phyloP scores from a whole-genome alignment of 2,888 invertebrate species.

The Rhingia rostrata region DNA sequence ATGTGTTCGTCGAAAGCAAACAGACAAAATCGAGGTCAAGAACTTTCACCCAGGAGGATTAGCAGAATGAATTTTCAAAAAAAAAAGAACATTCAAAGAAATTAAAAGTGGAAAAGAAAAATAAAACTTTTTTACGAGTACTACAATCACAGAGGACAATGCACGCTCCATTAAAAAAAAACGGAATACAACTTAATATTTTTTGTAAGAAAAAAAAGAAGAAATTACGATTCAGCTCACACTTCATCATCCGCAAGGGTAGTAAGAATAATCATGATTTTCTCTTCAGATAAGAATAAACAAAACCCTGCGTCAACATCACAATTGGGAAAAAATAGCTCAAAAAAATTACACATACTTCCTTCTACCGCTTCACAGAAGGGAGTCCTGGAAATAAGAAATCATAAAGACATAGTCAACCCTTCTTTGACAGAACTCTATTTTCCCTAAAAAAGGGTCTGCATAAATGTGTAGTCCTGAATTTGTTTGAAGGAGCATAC shows the following conservation, averaged over 20 bases:
- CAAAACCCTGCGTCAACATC: neutral
- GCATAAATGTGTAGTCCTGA: slow-evolving; percentile 62
- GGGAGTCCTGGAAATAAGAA: slow-evolving; percentile 23
- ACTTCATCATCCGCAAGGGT: slow-evolving; percentile 4
- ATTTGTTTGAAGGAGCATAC: slow-evolving; percentile 7
- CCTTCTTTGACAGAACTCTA: slow-evolving; percentile 28
- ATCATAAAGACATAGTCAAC: slow-evolving; percentile 47
- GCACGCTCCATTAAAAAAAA: neutral
- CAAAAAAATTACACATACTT: slow-evolving; percentile 29
- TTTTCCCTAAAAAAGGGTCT: slow-evolving; percentile 41
- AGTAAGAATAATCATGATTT: slow-evolving; percentile 38
- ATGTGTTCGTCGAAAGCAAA: slow-evolving; percentile 8
- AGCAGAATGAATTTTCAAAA: neutral
- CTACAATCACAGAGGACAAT: slow-evolving; percentile 22
- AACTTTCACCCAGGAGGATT: slow-evolving; percentile 17
- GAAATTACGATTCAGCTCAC: slow-evolving; percentile 43
- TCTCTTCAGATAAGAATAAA: slow-evolving; percentile 3
- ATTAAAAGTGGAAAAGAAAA: neutral
- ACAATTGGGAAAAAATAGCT: slow-evolving; percentile 16
- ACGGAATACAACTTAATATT: slow-evolving; percentile 31
- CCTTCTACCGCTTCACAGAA: neutral
- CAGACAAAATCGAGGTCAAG: slow-evolving; percentile 29
- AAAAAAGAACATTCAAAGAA: neutral
- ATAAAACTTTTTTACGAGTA: neutral
- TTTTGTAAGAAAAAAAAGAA: slow-evolving; percentile 6